Evolutionary conservation across 2,888 invertebrate genomes (phyloP).

Genomic region (Hybos culiciformis): DNA sequence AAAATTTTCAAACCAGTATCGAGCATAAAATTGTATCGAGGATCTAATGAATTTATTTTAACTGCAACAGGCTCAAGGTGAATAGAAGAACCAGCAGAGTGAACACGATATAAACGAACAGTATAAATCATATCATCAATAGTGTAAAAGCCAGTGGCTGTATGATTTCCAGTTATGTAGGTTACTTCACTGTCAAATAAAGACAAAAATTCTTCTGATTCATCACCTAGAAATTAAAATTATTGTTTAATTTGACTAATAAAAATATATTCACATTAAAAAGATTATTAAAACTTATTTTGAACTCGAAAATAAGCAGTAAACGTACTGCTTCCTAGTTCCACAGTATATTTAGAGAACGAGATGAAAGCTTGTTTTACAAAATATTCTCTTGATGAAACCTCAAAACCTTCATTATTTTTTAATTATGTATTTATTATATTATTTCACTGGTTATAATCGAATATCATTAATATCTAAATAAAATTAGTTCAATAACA

Average conservation of each 20-base stretch:
- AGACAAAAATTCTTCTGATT: slow-evolving; percentile 87
- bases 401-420: too few species aligned
- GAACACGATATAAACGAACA: slow-evolving; percentile 74
- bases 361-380: too few species aligned
- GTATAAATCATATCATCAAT: slow-evolving; percentile 84
- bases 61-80: slow-evolving; percentile 80
- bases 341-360: too few species aligned
- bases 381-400: too few species aligned
- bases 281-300: too few species aligned
- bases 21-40: slow-evolving; percentile 79
- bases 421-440: too few species aligned
- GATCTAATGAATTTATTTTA: slow-evolving; percentile 62
- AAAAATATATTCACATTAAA: too few species aligned
- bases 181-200: slow-evolving; percentile 82
- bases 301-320: too few species aligned
- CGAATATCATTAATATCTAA: too few species aligned
- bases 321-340: too few species aligned
- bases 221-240: slow-evolving; percentile 46
- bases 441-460: too few species aligned
- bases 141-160: slow-evolving; percentile 87
- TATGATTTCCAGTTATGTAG: slow-evolving; percentile 88
- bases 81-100: slow-evolving; percentile 72
- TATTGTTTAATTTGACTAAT: not conserved
- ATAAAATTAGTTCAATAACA: too few species aligned
- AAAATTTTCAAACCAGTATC: slow-evolving; percentile 77